These are phyloP conservation scores for Sphaerodactylus townsendi DNA, from an alignment of 2,113 vertebrate species.

Conservation along the genomic window DNA sequence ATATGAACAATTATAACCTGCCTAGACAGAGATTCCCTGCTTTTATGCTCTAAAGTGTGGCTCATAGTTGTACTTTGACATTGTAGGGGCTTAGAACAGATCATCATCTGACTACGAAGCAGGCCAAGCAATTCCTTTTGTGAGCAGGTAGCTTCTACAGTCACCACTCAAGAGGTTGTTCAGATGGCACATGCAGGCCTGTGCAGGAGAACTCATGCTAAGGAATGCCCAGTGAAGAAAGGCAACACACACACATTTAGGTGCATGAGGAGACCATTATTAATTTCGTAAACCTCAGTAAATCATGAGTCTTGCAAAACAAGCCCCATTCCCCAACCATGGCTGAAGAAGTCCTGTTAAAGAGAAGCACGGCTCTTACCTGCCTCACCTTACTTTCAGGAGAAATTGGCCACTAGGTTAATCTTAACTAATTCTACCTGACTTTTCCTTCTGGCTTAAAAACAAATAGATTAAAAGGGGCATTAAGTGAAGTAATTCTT, in stretches of 20 bases:
- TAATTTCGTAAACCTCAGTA: not conserved
- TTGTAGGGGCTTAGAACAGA: not conserved
- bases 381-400: no score
- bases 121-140: not conserved
- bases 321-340: not conserved
- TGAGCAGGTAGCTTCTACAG: not conserved
- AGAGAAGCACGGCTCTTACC: not conserved
- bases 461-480: not conserved
- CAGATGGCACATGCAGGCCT: not conserved
- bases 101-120: not conserved
- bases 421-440: not conserved
- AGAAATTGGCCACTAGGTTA: not conserved
- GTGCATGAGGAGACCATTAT: not conserved
- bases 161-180: not conserved
- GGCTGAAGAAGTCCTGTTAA: not conserved
- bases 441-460: not conserved
- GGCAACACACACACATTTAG: not conserved
- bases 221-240: not conserved
- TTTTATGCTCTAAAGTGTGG: not conserved
- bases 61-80: not conserved
- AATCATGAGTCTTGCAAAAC: no score
- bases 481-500: not conserved
- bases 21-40: not conserved
- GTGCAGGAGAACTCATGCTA: not conserved
- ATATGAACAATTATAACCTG: not conserved